phyloP scores from a whole-genome alignment of 92 coral and sea anemone species.

The Palythoa heliodiscus region DNA sequence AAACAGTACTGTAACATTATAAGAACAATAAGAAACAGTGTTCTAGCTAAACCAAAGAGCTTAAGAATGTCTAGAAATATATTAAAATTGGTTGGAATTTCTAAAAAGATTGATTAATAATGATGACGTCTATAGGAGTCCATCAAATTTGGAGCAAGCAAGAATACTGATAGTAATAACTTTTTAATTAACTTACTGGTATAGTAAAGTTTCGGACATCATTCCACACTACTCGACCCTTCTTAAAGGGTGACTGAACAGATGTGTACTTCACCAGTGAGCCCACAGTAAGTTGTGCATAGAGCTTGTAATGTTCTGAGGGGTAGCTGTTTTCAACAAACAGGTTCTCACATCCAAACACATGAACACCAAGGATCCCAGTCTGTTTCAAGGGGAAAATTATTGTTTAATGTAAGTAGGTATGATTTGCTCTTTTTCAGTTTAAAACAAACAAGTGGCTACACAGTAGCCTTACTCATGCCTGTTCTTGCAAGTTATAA shows the following conservation, averaged over 20 bases:
- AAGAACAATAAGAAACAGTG: too few relatives aligned
- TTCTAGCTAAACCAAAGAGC: too few relatives aligned
- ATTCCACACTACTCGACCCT: constrained; percentile 93
- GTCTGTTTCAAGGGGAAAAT: constrained; percentile 44
- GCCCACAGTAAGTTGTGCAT: constrained; percentile 81
- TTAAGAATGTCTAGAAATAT: too few relatives aligned
- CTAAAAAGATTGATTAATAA: too few relatives aligned
- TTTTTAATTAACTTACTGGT: constrained; percentile 60
- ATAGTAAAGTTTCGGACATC: constrained; percentile 87
- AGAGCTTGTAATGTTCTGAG: constrained; percentile 84
- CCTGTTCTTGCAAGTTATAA: too few relatives aligned
- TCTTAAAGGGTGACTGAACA: constrained; percentile 76
- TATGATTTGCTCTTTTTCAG: too few relatives aligned
- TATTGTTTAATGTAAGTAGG: too few relatives aligned
- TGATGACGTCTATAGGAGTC: too few relatives aligned
- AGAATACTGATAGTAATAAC: not conserved
- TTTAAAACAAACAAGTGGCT: too few relatives aligned
- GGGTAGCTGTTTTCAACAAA: constrained; percentile 77
- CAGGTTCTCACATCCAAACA: constrained; percentile 90
- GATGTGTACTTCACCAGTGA: constrained; percentile 80
- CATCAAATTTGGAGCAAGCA: not conserved
- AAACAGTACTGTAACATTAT: too few relatives aligned
- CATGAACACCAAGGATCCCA: constrained; percentile 87
- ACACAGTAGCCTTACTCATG: too few relatives aligned
- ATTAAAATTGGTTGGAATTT: too few relatives aligned